Conservation (phyloP, 2,888 invertebrate genomes). For the Trisateles emortualis region DNA sequence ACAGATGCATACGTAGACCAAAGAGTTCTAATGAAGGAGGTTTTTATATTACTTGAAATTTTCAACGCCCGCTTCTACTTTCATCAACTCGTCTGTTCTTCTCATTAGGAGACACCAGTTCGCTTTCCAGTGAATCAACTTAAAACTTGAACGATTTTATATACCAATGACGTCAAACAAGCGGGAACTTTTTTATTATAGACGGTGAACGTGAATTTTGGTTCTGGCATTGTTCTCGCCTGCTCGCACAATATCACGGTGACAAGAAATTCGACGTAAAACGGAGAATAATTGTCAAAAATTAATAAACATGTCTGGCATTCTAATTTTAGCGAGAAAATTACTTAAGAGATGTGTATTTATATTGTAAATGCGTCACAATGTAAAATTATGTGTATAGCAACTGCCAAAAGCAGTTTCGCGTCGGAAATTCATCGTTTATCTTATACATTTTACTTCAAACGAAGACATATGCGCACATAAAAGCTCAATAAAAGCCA, state of each 20-base stretch:
- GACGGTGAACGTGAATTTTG: background rate
- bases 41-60: background rate
- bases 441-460: slow-evolving; percentile 3
- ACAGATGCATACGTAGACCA: background rate
- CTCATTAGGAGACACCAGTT: slow-evolving; percentile 7
- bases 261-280: background rate
- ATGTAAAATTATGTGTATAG: background rate
- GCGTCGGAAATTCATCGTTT: background rate
- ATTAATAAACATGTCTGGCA: background rate
- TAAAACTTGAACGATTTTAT: slow-evolving; percentile 1
- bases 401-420: slow-evolving; percentile 3
- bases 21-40: slow-evolving; percentile 6
- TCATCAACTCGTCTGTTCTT: slow-evolving; percentile 3
- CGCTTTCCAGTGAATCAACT: slow-evolving; percentile 2
- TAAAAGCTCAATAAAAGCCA: slow-evolving; percentile 19
- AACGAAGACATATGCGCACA: slow-evolving; percentile 21
- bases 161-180: background rate
- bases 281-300: background rate
- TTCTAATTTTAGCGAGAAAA: background rate
- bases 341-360: background rate
- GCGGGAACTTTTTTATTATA: background rate
- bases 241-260: background rate
- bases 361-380: background rate
- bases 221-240: background rate
- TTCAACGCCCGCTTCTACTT: background rate